Evolutionary conservation across 1,140 invertebrate species (phyloP), one percentile per base, ranked within the genome.

Genomic region (Sweltsa coloradensis): DNA sequence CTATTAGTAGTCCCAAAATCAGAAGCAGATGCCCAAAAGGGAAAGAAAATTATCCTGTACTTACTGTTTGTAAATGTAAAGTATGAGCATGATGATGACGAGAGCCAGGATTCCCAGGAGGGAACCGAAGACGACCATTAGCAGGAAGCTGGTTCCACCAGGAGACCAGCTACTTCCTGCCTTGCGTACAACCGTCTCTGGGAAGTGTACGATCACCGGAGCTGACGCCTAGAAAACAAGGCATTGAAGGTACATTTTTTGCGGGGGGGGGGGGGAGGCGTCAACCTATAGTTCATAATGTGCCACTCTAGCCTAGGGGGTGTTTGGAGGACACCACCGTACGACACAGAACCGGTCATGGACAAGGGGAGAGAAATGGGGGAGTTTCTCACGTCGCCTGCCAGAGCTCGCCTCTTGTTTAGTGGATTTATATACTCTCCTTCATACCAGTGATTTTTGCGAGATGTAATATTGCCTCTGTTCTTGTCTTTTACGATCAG

Each of bases 11-110:
- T 16, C 9, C 29, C 14, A 9, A 14, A 29, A 34, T 11, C 11
- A 9, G 3, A 25, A 22, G 34, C 36, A 24, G 2, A 19, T 26
- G 6, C 14, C 24, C 2, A 14, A 26, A 34, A 5, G 34, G 26
- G 44, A 7, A 19, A 9, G 19, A 11, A 43, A 47, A 42, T 34
- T 37, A 41, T 31, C 42, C 6, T 52, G 42, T 49, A 73, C 78
- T 74, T 64, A 85, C 81, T 78, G 73, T 63, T 82, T 82, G 57
- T 81, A 81, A 57, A 88, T 83, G 62, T 87, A 86, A 47, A 78
- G 63, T 16, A 84, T 72, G 6, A 88, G 68, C 41, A 80, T 70
- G 7, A 81, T 66, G 50, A 88, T 81, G n/a, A 87, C 73, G 31
- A 85, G 67, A 27, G 76, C 76, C 19, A 88, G 70, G 18, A 86